These are phyloP conservation scores for Charina bottae DNA, from an alignment of 2,113 vertebrate genomes.

Conservation along the genomic window DNA sequence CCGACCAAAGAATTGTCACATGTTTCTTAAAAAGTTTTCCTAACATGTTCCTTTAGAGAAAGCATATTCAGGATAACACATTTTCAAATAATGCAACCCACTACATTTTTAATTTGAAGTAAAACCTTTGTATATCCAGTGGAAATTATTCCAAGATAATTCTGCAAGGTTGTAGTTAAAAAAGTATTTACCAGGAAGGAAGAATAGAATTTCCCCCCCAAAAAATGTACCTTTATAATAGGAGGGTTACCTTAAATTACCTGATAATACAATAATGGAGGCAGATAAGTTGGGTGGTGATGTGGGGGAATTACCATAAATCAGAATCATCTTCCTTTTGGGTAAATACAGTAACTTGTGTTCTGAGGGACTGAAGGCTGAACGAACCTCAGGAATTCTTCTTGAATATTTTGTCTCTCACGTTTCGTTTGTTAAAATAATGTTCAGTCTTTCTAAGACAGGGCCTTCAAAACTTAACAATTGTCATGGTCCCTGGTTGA, in stretches of 20 bases:
- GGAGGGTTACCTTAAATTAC: not conserved
- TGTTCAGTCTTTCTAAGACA: not conserved
- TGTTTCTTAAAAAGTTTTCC: not conserved
- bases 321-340: not conserved
- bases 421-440: not conserved
- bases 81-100: not conserved
- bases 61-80: not conserved
- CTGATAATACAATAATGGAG: not conserved
- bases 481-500: not conserved
- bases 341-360: not conserved
- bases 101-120: not conserved
- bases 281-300: not conserved
- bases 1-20: not conserved
- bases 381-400: not conserved
- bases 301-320: not conserved
- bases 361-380: not conserved
- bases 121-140: not conserved
- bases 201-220: not conserved
- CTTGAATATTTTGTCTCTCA: not conserved
- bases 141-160: not conserved
- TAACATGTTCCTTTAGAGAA: not conserved
- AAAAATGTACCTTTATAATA: not conserved
- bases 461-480: not conserved
- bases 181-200: not conserved
- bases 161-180: not conserved